Conservation (phyloP, 2,888 invertebrate genomes). For the Lithophane ornitopus region DNA sequence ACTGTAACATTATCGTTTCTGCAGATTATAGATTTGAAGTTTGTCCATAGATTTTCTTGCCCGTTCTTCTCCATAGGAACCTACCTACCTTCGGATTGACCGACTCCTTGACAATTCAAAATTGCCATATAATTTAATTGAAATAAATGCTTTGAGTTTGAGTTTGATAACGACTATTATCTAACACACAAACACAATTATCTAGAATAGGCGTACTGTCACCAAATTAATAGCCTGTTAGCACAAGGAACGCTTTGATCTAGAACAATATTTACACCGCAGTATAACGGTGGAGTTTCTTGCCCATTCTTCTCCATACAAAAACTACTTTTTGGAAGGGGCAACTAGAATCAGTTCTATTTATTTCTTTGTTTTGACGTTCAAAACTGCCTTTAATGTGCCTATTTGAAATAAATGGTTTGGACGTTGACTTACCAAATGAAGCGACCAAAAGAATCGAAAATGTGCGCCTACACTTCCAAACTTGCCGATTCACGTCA, state of each 20-base stretch:
- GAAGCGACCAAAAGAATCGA: conserved; percentile 43
- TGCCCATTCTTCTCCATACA: no score
- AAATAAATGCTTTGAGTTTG: neutral
- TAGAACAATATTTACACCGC: neutral
- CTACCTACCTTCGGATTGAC: neutral
- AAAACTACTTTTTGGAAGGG: no score
- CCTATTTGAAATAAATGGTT: no score
- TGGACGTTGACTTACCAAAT: no score
- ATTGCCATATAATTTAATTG: neutral
- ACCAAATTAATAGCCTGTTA: neutral
- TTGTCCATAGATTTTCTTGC: neutral
- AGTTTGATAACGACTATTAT: neutral
- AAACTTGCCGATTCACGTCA: conserved; percentile 74
- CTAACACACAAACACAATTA: neutral
- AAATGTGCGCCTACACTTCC: conserved; percentile 37
- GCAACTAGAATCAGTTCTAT: no score
- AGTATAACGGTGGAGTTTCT: no score
- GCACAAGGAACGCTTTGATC: neutral
- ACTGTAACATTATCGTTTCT: neutral
- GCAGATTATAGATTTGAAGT: no score
- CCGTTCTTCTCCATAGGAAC: neutral
- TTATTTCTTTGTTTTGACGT: no score
- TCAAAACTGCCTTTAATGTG: no score
- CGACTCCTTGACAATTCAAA: neutral
- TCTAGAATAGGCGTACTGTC: neutral